Percentiles rank a stretch among this genome's conserved stretches.
Evolutionary conservation across 2,113 vertebrate genomes (phyloP).

Genomic region (Macrotis lagotis): DNA sequence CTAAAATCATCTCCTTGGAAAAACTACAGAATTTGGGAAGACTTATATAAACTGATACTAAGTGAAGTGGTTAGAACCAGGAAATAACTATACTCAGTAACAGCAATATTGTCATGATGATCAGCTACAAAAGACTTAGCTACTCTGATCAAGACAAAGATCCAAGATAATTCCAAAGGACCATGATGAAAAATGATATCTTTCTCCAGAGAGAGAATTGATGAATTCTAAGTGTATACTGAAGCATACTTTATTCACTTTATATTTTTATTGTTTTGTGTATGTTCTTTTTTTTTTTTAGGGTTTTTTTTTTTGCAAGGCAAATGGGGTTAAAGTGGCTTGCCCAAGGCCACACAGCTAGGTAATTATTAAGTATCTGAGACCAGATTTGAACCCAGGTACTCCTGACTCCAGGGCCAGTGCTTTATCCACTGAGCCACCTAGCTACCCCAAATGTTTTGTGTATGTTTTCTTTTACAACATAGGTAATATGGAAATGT

Average conservation of each 20-base stretch:
- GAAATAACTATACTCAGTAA: not conserved
- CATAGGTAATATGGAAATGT: not conserved
- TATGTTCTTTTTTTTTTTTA: too few species aligned
- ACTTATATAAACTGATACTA: not conserved
- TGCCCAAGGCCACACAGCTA: too few species aligned
- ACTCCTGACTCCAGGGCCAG: too few species aligned
- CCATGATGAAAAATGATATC: not conserved
- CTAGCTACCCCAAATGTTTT: too few species aligned
- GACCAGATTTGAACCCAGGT: too few species aligned
- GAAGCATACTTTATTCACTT: not conserved
- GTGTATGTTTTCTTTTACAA: not conserved
- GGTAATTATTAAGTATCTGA: too few species aligned
- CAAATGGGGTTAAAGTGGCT: too few species aligned
- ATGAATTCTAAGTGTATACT: not conserved
- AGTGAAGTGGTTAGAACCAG: not conserved
- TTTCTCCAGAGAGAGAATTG: not conserved
- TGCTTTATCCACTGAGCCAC: too few species aligned
- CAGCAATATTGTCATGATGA: not conserved
- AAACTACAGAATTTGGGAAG: not conserved
- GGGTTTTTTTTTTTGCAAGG: too few species aligned
- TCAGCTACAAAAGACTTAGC: not conserved
- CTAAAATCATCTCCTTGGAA: not conserved
- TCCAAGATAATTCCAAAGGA: not conserved
- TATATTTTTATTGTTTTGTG: not conserved
- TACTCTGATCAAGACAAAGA: not conserved